Percentiles rank a stretch among this genome's conserved stretches.
Conservation (phyloP, 2,113 vertebrate genomes). For the Indicator indicator region DNA sequence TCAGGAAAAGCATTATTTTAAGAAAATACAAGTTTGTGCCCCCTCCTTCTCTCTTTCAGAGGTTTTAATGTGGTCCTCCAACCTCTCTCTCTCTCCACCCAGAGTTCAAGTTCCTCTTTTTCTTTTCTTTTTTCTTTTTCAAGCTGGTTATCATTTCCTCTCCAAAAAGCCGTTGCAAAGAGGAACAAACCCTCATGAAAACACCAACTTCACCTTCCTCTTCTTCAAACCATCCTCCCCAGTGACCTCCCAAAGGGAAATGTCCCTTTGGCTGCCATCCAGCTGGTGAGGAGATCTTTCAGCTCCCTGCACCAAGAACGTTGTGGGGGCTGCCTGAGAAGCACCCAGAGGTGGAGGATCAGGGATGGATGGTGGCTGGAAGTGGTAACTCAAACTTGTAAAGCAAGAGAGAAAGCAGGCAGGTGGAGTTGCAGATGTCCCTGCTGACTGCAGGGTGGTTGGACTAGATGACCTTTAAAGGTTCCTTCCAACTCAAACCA, state of each 20-base stretch:
- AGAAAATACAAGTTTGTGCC: not conserved
- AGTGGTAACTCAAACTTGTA: not conserved
- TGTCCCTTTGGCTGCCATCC: not conserved
- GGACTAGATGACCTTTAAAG: no score
- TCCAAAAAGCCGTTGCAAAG: not conserved
- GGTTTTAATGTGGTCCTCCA: not conserved
- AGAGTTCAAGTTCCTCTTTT: conserved; percentile 38
- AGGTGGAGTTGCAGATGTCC: not conserved
- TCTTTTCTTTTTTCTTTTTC: not conserved
- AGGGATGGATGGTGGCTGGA: not conserved
- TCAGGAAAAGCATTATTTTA: not conserved
- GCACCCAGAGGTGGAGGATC: not conserved
- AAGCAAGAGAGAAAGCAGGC: not conserved
- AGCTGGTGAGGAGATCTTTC: not conserved
- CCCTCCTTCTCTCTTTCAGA: not conserved
- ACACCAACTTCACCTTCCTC: not conserved
- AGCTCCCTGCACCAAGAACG: not conserved
- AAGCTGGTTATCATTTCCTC: conserved; percentile 41
- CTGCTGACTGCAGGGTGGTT: no score
- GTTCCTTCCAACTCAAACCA: no score
- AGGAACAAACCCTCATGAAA: not conserved
- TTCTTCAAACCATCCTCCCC: not conserved
- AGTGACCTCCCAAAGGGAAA: accelerated
- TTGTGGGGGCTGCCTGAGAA: not conserved
- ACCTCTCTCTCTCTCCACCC: not conserved